Evolutionary conservation across 2,888 invertebrate species (phyloP).

Genomic region (Leptinotarsa tumamoca): DNA sequence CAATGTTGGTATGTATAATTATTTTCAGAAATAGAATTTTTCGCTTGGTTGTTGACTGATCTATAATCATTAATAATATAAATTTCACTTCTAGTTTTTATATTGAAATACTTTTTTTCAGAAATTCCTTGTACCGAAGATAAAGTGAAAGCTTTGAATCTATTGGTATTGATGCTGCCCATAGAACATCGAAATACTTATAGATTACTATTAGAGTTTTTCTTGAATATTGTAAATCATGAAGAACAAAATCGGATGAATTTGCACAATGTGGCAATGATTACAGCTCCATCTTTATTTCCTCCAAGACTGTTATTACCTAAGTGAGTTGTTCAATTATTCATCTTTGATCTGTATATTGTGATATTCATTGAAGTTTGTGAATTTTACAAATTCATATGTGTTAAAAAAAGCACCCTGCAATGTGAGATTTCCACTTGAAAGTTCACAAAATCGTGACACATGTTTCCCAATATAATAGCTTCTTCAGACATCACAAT

Average conservation of each 20-base stretch:
- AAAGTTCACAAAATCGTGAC: too few species aligned
- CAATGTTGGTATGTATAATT: too few species aligned
- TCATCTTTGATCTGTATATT: neutral
- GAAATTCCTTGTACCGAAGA: slow-evolving; percentile 73
- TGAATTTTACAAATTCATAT: too few species aligned
- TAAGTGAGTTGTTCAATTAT: slow-evolving; percentile 55
- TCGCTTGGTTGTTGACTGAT: too few species aligned
- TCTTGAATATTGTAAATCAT: slow-evolving; percentile 78
- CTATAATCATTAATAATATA: too few species aligned
- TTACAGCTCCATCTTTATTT: slow-evolving; percentile 94
- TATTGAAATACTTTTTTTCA: slow-evolving; percentile 46
- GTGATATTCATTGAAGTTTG: neutral
- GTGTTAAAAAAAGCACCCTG: too few species aligned
- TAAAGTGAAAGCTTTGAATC: slow-evolving; percentile 78
- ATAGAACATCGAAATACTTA: slow-evolving; percentile 87
- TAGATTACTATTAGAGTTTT: slow-evolving; percentile 82
- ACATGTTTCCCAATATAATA: too few species aligned
- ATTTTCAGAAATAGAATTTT: too few species aligned
- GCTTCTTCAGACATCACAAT: too few species aligned
- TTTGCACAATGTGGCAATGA: slow-evolving; percentile 92
- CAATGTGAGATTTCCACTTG: too few species aligned
- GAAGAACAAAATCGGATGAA: slow-evolving; percentile 88
- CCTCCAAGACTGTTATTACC: slow-evolving; percentile 72
- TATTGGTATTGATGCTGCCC: slow-evolving; percentile 85
- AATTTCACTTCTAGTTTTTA: too few species aligned